Evolutionary conservation across 2,888 invertebrate species (phyloP), one percentile per base, ranked within the genome.

Genomic region (Empis livida): DNA sequence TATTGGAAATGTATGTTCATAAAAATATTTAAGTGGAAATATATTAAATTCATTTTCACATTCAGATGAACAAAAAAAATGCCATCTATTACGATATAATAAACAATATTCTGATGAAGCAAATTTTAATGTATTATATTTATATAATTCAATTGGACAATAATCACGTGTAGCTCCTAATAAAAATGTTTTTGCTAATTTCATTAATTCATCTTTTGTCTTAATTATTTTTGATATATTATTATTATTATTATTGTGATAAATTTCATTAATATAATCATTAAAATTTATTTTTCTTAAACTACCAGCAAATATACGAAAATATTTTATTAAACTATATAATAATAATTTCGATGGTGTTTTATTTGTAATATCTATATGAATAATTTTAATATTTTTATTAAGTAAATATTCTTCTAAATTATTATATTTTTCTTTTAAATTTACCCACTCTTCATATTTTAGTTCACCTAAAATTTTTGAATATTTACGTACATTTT

Each of bases 121-220:
- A 17, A 13, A 5, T n/a, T 5, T n/a, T 35, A 35, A 35, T n/a
- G n/a, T n/a, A 35, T 35, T n/a, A 4, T 5, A 35, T 8, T 35
- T n/a, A n/a, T 35, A 5, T 4, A 13, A 13, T n/a, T n/a, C 13
- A 35, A 35, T 71, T 1, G 82, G 82, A 57, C 82, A 82, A 56
- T 73, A 82, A 54, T 70, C 56, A 51, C 67, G 68, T 2, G 75
- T 77, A 59, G 77, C 76, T n/a, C 81, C 77, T 20, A 43, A n/a
- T 13, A 30, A 17, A 16, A 32, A 5, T 8, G 47, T 38, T 41
- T 17, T 16, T 2, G 27, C 5, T n/a, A 2, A n/a, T 13, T 43
- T 37, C 32, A 46, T 40, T 11, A 14, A 37, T 1, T 35, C 41
- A n/a, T 2, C 2, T 37, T 45, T 10, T 1, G 49, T 43, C 48